Evolutionary conservation across 1,140 invertebrate genomes (phyloP).

Genomic region (Conus betulinus): DNA sequence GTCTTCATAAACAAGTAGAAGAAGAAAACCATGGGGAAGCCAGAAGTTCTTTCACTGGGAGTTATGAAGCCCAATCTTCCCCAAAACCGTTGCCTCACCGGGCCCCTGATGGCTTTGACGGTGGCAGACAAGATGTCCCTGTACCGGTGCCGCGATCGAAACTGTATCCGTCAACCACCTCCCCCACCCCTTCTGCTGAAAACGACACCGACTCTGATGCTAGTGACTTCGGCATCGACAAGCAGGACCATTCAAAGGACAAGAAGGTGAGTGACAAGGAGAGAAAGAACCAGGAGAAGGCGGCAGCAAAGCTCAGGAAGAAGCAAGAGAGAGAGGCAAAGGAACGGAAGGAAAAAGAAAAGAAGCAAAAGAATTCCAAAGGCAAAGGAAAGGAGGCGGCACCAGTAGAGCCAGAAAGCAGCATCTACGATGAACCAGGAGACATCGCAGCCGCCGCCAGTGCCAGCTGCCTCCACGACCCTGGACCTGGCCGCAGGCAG

Average conservation of each 20-base stretch:
- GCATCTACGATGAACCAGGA: constrained; percentile 32
- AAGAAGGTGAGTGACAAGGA: constrained; percentile 33
- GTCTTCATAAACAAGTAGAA: background rate
- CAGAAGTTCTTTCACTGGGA: background rate
- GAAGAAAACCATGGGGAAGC: background rate
- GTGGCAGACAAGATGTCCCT: background rate
- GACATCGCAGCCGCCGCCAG: background rate
- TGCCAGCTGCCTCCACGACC: background rate
- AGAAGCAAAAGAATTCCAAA: constrained; percentile 28
- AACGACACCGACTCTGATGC: background rate
- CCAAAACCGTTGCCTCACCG: background rate
- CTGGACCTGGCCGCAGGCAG: background rate
- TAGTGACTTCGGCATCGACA: background rate
- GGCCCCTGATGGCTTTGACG: background rate
- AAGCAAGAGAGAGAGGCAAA: constrained; percentile 26
- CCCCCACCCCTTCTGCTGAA: background rate
- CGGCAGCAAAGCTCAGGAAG: constrained; percentile 12
- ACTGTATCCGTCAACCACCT: background rate
- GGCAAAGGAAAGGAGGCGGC: background rate
- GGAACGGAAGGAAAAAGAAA: constrained; percentile 17
- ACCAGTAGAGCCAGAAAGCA: background rate
- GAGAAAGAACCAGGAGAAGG: background rate
- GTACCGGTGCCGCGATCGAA: background rate
- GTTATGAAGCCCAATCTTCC: no score
- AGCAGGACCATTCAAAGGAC: background rate